A percentile compares a stretch with the other conserved stretches of the same genome.
These are phyloP conservation scores for Trididemnum nubilum DNA, from an alignment of 23 tunicate species.

Conservation along the genomic window DNA sequence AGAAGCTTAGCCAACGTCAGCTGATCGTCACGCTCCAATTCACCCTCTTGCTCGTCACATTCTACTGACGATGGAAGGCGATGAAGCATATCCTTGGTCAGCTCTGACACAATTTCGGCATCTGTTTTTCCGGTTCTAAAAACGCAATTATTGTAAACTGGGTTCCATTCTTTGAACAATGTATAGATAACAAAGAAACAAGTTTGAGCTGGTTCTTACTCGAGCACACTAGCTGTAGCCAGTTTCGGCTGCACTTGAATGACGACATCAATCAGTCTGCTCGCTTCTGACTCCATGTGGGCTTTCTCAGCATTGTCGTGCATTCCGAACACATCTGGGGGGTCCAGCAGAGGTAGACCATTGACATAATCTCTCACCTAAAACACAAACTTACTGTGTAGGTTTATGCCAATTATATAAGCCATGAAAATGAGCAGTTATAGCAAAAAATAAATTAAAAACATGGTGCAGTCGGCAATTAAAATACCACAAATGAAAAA, in stretches of 20 bases:
- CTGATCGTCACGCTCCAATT: constrained; percentile 64
- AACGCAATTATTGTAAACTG: too few species aligned
- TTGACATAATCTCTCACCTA: constrained; percentile 68
- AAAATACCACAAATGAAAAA: not conserved
- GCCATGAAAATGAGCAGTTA: too few species aligned
- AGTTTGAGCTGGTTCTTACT: too few species aligned
- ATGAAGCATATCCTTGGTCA: constrained; percentile 63
- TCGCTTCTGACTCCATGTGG: constrained; percentile 77
- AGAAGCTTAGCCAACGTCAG: constrained; percentile 67
- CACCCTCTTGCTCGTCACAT: constrained; percentile 39
- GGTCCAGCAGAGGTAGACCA: constrained; percentile 68
- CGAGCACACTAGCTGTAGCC: constrained; percentile 71
- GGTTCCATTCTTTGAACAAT: too few species aligned
- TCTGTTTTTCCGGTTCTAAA: constrained; percentile 78
- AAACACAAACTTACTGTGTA: constrained; percentile 1
- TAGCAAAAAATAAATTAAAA: too few species aligned
- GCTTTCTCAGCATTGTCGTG: constrained; percentile 88
- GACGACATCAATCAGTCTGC: constrained; percentile 64
- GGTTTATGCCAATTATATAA: too few species aligned
- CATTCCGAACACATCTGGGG: constrained; percentile 96
- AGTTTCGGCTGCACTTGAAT: constrained; percentile 86
- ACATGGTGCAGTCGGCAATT: not conserved
- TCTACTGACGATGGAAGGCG: constrained; percentile 82
- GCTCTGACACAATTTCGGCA: constrained; percentile 72
- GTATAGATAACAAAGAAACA: too few species aligned